phyloP scores from a whole-genome alignment of 2,888 invertebrate species.

The Oligia strigilis region DNA sequence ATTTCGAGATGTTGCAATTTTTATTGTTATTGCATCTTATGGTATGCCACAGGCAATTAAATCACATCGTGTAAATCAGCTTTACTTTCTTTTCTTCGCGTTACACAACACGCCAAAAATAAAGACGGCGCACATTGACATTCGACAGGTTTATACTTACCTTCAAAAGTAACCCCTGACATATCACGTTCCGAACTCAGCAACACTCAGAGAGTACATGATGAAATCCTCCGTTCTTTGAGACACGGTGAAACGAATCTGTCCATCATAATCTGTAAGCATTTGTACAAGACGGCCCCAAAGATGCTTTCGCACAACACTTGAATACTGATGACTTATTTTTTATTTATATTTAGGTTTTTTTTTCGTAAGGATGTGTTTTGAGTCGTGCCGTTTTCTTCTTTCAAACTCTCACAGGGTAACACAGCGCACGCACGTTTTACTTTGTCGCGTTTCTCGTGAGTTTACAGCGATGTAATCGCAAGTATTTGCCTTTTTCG shows the following conservation, averaged over 20 bases:
- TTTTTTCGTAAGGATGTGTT: constrained; percentile 54
- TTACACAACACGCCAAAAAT: constrained; percentile 21
- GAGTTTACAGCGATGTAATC: too few relatives aligned
- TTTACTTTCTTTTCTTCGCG: neutral
- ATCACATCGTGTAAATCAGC: neutral
- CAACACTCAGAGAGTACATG: constrained; percentile 57
- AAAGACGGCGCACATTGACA: constrained; percentile 27
- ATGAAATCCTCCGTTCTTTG: constrained; percentile 68
- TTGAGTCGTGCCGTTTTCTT: constrained; percentile 26
- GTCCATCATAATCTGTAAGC: constrained; percentile 78
- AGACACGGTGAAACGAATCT: constrained; percentile 67
- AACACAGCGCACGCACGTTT: too few relatives aligned
- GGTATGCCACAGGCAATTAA: neutral
- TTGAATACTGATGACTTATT: constrained; percentile 68
- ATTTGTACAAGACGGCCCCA: constrained; percentile 70
- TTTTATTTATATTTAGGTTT: constrained; percentile 67
- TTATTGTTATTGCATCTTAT: neutral
- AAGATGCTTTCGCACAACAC: constrained; percentile 64
- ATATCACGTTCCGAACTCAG: constrained; percentile 56
- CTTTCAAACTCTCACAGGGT: too few relatives aligned
- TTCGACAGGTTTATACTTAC: constrained; percentile 32
- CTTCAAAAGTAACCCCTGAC: constrained; percentile 55
- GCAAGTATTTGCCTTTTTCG: too few relatives aligned
- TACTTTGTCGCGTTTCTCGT: too few relatives aligned
- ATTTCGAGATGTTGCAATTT: neutral